Evolutionary conservation across 23 tunicate species (phyloP), one percentile per base, ranked within the genome.

Genomic region (Aplidium turbinatum): DNA sequence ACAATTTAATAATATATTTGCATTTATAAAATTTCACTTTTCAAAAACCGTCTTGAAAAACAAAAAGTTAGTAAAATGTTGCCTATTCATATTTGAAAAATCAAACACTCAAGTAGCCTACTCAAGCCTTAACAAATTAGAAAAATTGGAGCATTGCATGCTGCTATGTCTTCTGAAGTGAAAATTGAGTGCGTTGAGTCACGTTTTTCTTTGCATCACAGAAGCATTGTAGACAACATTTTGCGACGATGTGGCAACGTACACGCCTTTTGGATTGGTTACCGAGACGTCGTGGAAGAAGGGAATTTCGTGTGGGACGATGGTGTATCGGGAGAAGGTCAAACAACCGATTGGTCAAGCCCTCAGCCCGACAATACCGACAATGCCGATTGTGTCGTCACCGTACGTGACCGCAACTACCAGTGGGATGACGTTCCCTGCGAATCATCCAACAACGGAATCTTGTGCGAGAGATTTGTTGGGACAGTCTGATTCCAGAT

Each of bases 391-490:
- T 76, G 82, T 46, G 55, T 42, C 4, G 72, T 76, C 7, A 46
- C 62, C n/a, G 69, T 72, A 0, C 45, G 72, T 61, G 27, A 76
- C 40, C 40, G 45, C 27, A 39, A 60, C 21, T 76, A 76, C 40
- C 26, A 42, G 23, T 76, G 68, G 55, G 82, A 76, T 30, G 82
- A 76, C 51, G 82, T 76, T 1, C 58, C 71, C 9, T 76, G 82
- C 21, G 39, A 18, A 19, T 40, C 58, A 22, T 27, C 68, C 45
- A 76, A 39, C 42, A 76, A 61, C 35, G 82, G 57, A 16, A 42
- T 76, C 25, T 7, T 76, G 6, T 76, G 82, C 32, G 82, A 76
- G 31, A 32, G 69, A 31, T 76, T 21, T 35, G 32, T 74, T 4
- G 79, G 79, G 31, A 4, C 60, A 25, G 16, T 42, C 13, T 9